A percentile compares a stretch with the other conserved stretches of the same genome.
Evolutionary conservation across 35 echinoderm and acorn worm genomes (phyloP).

Genomic region (Ophiothrix spiculata): DNA sequence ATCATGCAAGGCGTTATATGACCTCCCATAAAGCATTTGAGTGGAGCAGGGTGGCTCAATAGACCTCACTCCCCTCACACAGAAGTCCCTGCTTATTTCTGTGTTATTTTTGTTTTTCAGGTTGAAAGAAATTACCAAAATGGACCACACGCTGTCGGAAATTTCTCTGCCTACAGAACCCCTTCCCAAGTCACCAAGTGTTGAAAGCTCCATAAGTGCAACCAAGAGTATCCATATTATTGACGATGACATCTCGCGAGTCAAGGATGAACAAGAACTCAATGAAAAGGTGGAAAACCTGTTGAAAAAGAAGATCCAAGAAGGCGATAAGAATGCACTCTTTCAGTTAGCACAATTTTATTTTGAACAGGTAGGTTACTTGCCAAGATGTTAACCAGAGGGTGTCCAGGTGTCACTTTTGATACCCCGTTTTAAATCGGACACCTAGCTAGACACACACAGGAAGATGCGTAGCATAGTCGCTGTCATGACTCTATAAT

Average conservation of each 20-base stretch:
- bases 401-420: neutral
- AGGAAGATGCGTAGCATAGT: too few species aligned
- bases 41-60: too few species aligned
- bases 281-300: slow-evolving; percentile 80
- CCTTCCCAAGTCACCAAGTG: slow-evolving; percentile 33
- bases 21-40: too few species aligned
- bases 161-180: slow-evolving; percentile 14
- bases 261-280: slow-evolving; percentile 64
- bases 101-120: too few species aligned
- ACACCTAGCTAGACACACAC: too few species aligned
- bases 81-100: too few species aligned
- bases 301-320: slow-evolving; percentile 64
- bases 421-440: too few species aligned
- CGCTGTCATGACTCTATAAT: too few species aligned
- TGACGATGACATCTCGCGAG: slow-evolving; percentile 56
- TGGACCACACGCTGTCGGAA: slow-evolving; percentile 51
- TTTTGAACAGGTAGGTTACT: slow-evolving; percentile 73
- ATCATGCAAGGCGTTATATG: too few species aligned
- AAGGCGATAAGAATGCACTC: slow-evolving; percentile 64
- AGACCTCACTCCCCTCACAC: too few species aligned
- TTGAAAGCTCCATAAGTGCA: slow-evolving; percentile 36
- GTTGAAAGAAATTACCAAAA: too few species aligned
- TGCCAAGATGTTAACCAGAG: neutral
- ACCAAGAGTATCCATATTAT: slow-evolving; percentile 82
- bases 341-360: slow-evolving; percentile 97